Evolutionary conservation across 53 echinoderm and acorn worm species (phyloP), one percentile per base, ranked within the genome.

Genomic region (Patiria pectinifera): DNA sequence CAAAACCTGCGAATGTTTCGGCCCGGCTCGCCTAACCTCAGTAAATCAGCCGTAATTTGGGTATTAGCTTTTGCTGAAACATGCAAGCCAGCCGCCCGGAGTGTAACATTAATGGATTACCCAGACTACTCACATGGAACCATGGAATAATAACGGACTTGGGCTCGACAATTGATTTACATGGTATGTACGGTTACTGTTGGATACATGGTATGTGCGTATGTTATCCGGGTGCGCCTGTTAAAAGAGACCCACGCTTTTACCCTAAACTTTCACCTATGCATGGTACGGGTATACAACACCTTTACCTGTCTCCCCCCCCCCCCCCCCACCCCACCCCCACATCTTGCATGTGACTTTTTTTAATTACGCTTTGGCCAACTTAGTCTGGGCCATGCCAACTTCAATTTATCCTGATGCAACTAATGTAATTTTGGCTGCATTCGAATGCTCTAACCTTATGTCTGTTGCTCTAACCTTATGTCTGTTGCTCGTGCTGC

Each of bases 341-440:
- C 53, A 53, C 53, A 53, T 26, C 26, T 15, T 2, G 26, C 21
- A 23, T 12, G 21, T 25, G 76, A 74, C 74, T 74, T 66, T 63
- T 69, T 63, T 85, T 69, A 85, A 69, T 75, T 22, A 18, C 24
- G 59, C 22, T 25, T 77, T 58, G 60, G 59, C 77, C 35, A 76
- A 87, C 72, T 69, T 80, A 25, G 90, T 90, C 90, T 90, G 81
- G 90, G 81, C 66, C 70, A 15, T 81, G 90, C 69, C 90, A 90
- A 81, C 48, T 80, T 63, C 47, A 47, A 69, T 90, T 90, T 69
- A 45, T 26, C 19, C 13, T 2, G 45, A 18, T 59, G 53, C 89
- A 62, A 66, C 69, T 82, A 5, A 5, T 9, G 13, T 82, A 22
- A 48, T 80, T 53, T 6, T 59, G 15, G 11, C 47, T 15, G 80